A percentile compares a stretch with the other conserved stretches of the same genome.
Evolutionary conservation across 2,113 vertebrate genomes (phyloP).

Genomic region (Esox niger): DNA sequence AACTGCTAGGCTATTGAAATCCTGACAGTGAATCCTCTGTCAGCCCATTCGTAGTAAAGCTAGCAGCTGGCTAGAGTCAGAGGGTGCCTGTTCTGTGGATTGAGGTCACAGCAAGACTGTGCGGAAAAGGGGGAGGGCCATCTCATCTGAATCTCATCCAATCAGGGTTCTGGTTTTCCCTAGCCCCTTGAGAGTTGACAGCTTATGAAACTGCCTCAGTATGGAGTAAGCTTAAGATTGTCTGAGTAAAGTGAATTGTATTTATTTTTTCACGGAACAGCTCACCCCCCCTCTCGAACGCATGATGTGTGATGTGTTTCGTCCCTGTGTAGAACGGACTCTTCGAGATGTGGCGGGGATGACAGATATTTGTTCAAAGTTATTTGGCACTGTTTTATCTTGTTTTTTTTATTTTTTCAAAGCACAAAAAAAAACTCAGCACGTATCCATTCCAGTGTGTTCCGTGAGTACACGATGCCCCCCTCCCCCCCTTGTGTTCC

Average conservation of each 20-base stretch:
- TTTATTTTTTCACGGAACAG: conserved; percentile 14
- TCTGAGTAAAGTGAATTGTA: conserved; percentile 2
- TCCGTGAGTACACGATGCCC: background rate
- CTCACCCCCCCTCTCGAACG: conserved; percentile 33
- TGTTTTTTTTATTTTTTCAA: background rate
- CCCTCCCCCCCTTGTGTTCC: background rate
- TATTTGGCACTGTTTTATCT: background rate
- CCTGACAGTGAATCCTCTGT: conserved; percentile 46
- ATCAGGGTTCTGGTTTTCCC: conserved; percentile 41
- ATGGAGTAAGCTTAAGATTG: conserved; percentile 27
- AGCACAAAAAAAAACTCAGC: background rate
- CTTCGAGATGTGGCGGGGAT: conserved; percentile 50
- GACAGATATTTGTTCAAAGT: no score
- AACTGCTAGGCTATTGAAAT: background rate
- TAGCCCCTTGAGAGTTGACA: conserved; percentile 21
- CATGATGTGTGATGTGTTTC: conserved; percentile 52
- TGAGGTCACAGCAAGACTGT: background rate
- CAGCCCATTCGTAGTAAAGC: background rate
- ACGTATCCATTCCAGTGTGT: background rate
- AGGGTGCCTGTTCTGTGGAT: conserved; percentile 5
- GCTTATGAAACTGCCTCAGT: conserved; percentile 21
- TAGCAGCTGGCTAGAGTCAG: background rate
- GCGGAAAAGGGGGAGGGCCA: background rate
- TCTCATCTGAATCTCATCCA: conserved; percentile 41
- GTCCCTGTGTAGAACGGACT: conserved; percentile 54